phyloP scores from a whole-genome alignment of 2,113 vertebrate species.

The Austrofundulus limnaeus region DNA sequence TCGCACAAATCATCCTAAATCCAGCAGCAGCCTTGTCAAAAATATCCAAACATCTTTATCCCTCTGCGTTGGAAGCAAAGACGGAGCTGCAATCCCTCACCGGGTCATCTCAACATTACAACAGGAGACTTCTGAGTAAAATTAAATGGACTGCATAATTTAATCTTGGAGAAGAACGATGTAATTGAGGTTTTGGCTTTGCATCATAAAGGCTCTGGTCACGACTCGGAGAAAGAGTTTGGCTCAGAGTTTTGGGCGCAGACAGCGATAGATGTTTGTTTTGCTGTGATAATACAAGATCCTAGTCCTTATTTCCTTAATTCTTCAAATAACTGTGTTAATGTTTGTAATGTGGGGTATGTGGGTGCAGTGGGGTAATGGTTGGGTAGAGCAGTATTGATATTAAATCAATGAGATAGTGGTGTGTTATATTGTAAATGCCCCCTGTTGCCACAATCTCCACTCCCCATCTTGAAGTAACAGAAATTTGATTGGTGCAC shows the following conservation, averaged over 20 bases:
- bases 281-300: constrained; percentile 33
- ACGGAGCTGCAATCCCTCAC: constrained; percentile 16
- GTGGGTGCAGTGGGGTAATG: too few species aligned
- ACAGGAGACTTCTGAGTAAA: constrained; percentile 39
- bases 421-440: too few species aligned
- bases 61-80: constrained; percentile 17
- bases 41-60: constrained; percentile 41
- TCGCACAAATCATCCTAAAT: constrained; percentile 12
- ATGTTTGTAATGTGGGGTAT: too few species aligned
- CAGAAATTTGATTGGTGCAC: too few species aligned
- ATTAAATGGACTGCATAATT: constrained; percentile 54
- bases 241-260: constrained; percentile 23
- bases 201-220: constrained; percentile 33
- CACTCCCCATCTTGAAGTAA: too few species aligned
- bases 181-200: constrained; percentile 57
- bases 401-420: too few species aligned
- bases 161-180: constrained; percentile 54
- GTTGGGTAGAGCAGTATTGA: too few species aligned
- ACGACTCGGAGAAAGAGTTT: constrained; percentile 39
- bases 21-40: constrained; percentile 11
- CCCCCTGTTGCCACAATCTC: too few species aligned
- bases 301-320: too few species aligned
- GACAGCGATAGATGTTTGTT: constrained; percentile 37
- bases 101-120: constrained; percentile 33
- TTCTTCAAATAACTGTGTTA: too few species aligned